A percentile compares a stretch with the other conserved stretches of the same genome.
These are phyloP conservation scores for Epicampocera succincta DNA, from an alignment of 2,888 invertebrate genomes.

Conservation along the genomic window DNA sequence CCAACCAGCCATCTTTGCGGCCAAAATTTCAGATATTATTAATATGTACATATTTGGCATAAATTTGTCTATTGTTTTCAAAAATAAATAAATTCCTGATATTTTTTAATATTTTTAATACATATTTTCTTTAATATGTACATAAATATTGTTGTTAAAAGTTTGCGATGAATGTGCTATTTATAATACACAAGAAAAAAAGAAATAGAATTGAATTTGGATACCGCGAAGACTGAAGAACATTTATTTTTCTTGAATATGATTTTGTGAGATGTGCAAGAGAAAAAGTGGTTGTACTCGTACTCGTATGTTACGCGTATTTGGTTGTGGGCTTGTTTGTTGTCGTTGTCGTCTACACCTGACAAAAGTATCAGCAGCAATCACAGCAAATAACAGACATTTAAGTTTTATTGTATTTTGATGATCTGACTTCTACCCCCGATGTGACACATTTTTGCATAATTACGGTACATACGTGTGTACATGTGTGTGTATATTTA, in stretches of 20 bases:
- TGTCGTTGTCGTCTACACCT: slow-evolving; percentile 43
- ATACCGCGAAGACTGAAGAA: slow-evolving; percentile 12
- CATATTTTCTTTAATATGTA: too few relatives aligned
- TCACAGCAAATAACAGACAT: background rate
- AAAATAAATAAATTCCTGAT: slow-evolving; percentile 15
- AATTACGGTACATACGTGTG: too few relatives aligned
- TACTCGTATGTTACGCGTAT: background rate
- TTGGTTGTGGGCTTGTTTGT: slow-evolving; percentile 2
- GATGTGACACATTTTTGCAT: slow-evolving; percentile 4
- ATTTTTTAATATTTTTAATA: too few relatives aligned
- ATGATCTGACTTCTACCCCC: slow-evolving; percentile 14
- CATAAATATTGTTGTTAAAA: slow-evolving; percentile 6
- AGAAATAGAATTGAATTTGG: slow-evolving; percentile 12
- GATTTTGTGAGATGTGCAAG: slow-evolving; percentile 1
- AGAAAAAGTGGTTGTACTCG: slow-evolving; percentile 14
- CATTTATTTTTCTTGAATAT: slow-evolving; percentile 43
- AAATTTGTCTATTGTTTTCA: slow-evolving; percentile 46
- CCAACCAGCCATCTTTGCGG: background rate
- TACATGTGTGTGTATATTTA: background rate
- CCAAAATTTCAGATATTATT: slow-evolving; percentile 32
- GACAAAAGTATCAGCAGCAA: slow-evolving; percentile 29
- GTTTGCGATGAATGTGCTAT: slow-evolving; percentile 24
- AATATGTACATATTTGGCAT: slow-evolving; percentile 48
- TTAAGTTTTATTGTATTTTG: background rate
- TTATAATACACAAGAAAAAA: slow-evolving; percentile 32